Base-by-base conservation (phyloP, 2,113 vertebrate species). In the Plecturocebus donacophilus region DNA sequence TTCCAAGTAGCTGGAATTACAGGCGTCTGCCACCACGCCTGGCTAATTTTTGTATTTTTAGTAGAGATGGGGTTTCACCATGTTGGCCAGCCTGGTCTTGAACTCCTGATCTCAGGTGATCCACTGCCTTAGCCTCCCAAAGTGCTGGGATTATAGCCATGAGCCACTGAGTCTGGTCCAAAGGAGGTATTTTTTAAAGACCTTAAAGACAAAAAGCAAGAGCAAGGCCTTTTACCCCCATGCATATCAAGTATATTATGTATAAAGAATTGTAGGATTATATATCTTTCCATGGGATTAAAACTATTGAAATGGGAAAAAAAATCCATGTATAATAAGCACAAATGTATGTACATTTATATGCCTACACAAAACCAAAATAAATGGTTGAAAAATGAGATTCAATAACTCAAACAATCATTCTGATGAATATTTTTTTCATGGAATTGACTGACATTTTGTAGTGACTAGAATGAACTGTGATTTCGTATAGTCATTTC, bases 401-500 rank as follows among this genome's bases (percentile, higher is more conserved):
- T 80, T 86, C 81, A 86, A 16, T 68, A 95, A 66, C 45, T 90
- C 91, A 97, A 86, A 91, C n/a, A 90, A 96, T 90, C 76, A 96
- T 96, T 96, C 90, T 97, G 95, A 96, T 95, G 94, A 96, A 91
- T 96, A 42, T 83, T 95, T 97, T 95, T 97, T 92, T 81, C 71
- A 95, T 68, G 66, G 84, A 95, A 71, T 94, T 94, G 88, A 96
- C 49, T 87, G 94, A 92, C 87, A 91, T 54, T 93, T 94, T 93
- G 81, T 80, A 84, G 76, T 71, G n/a, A 81, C 86, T 87, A 93
- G 91, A 97, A 79, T 87, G 94, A 90, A 96, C 68, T 87, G 86
- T 64, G 40, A 70, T 66, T 68, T 49, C 38, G 61, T 68, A n/a
- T 68, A 91, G 86, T 84, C 49, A 94, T 82, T 40, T 94, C 61